Percentiles rank a stretch among this genome's conserved stretches.
Evolutionary conservation across 2,888 invertebrate species (phyloP).

Genomic region (Metopia argyrocephala): DNA sequence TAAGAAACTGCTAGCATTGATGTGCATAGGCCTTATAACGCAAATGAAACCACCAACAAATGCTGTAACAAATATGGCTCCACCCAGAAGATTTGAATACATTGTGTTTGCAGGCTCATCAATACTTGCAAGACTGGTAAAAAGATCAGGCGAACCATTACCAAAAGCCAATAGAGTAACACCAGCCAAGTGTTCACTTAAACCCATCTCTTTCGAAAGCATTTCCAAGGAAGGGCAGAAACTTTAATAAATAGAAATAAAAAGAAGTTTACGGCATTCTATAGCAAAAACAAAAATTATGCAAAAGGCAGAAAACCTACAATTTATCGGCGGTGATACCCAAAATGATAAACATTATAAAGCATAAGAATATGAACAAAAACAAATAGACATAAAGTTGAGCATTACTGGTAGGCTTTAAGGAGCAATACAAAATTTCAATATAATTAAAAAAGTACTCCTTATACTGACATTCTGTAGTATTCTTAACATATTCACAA

Average conservation of each 20-base stretch:
- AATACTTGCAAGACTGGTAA: conserved; percentile 80
- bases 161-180: conserved; percentile 85
- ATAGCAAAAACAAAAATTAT: neutral
- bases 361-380: conserved; percentile 57
- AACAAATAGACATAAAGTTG: conserved; percentile 55
- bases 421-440: conserved; percentile 75
- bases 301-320: conserved; percentile 72
- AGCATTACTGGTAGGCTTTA: conserved; percentile 67
- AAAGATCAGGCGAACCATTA: conserved; percentile 85
- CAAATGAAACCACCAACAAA: conserved; percentile 82
- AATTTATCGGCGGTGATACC: conserved; percentile 81
- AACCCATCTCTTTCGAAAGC: conserved; percentile 77
- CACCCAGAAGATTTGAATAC: conserved; percentile 79
- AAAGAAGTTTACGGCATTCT: too few relatives aligned
- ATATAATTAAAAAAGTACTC: conserved; percentile 76
- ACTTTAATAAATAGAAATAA: conserved; percentile 70
- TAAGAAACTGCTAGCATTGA: conserved; percentile 64
- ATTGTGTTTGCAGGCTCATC: conserved; percentile 76
- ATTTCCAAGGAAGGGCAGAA: conserved; percentile 80
- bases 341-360: conserved; percentile 80
- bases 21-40: conserved; percentile 80
- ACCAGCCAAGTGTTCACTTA: conserved; percentile 82
- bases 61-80: conserved; percentile 82
- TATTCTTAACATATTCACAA: conserved; percentile 76
- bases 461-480: conserved; percentile 71